Percentiles rank a stretch among this genome's conserved stretches.
phyloP scores from a whole-genome alignment of 2,797 vertebrate genomes.

The Triplophysa bombifrons region DNA sequence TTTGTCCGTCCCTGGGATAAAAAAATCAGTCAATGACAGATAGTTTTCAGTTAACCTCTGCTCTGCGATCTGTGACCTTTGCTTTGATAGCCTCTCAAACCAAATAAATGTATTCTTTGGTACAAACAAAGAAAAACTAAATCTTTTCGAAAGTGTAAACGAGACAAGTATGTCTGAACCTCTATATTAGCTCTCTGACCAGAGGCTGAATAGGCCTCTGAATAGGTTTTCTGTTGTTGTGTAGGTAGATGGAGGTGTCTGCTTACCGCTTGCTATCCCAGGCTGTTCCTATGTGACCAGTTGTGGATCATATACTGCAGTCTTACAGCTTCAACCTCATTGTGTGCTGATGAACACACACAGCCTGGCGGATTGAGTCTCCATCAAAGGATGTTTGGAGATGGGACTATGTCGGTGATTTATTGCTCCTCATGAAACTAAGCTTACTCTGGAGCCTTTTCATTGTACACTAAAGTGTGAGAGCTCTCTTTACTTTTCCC shows the following conservation, averaged over 20 bases:
- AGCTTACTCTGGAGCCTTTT: not conserved
- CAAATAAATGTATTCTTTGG: not conserved
- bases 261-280: constrained; percentile 29
- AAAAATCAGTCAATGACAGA: too few relatives aligned
- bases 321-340: constrained; percentile 11
- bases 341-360: constrained; percentile 31
- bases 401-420: constrained; percentile 6
- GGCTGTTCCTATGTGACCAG: constrained; percentile 7
- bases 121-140: not conserved
- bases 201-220: constrained; percentile 5
- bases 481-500: not conserved
- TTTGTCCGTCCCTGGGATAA: too few relatives aligned
- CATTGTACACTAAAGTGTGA: not conserved
- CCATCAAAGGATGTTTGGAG: constrained; percentile 23
- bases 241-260: constrained; percentile 41
- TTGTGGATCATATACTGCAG: constrained; percentile 16
- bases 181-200: constrained; percentile 1
- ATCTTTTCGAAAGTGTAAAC: not conserved
- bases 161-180: not conserved
- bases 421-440: not conserved
- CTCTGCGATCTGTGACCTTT: constrained; percentile 1
- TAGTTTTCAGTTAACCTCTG: too few relatives aligned
- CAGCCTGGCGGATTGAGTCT: constrained; percentile 8
- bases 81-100: constrained; percentile 5
- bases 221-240: constrained; percentile 24